phyloP scores from a whole-genome alignment of 2,888 invertebrate genomes.

The Stratiomys singularior region DNA sequence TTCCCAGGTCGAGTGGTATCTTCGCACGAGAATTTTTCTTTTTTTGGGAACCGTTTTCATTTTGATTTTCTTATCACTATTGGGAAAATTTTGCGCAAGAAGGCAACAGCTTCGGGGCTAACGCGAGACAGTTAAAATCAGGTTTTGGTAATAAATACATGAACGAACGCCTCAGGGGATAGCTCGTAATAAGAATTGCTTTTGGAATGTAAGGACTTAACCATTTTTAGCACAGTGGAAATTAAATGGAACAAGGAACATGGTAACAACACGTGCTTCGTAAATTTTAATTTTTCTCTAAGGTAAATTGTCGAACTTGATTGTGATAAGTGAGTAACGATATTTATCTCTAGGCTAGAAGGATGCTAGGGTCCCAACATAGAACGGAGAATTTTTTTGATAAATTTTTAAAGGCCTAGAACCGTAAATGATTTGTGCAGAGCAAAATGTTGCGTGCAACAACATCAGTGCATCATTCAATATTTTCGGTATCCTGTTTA shows the following conservation, averaged over 20 bases:
- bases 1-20: not conserved
- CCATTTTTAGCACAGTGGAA: not conserved
- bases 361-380: no score
- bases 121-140: slow-evolving; percentile 32
- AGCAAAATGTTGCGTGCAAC: no score
- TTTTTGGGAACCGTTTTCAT: slow-evolving; percentile 26
- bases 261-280: not conserved
- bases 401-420: no score
- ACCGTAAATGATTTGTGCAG: no score
- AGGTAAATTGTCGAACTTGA: not conserved
- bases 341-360: no score
- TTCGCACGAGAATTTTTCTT: not conserved
- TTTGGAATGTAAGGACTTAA: not conserved
- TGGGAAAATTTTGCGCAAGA: not conserved
- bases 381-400: no score
- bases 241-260: not conserved
- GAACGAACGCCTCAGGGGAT: not conserved
- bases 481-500: no score
- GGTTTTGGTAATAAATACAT: slow-evolving; percentile 36
- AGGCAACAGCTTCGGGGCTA: not conserved
- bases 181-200: not conserved
- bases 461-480: no score
- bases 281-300: slow-evolving; percentile 1
- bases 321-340: no score
- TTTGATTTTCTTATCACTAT: slow-evolving; percentile 38